Evolutionary conservation across 2,888 invertebrate genomes (phyloP).

Genomic region (Magallana nippona): DNA sequence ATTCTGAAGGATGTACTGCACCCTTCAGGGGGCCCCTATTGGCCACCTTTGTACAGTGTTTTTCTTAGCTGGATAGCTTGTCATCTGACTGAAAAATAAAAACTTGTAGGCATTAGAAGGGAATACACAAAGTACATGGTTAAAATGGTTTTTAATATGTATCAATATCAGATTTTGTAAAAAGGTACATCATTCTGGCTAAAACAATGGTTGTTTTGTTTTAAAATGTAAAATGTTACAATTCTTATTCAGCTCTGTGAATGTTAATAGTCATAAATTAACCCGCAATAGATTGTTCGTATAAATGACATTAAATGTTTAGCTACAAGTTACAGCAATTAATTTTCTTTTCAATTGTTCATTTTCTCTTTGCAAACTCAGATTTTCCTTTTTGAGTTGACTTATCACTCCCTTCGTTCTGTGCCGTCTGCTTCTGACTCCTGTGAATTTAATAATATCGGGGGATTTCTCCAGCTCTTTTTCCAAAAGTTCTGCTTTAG

Average conservation of each 20-base stretch:
- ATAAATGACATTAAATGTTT: neutral
- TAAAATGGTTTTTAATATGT: neutral
- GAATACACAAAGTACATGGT: conserved; percentile 8
- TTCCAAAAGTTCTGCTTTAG: conserved; percentile 45
- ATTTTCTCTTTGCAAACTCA: conserved; percentile 55
- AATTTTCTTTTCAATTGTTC: conserved; percentile 46
- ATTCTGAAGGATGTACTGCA: conserved; percentile 21
- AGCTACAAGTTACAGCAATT: conserved; percentile 17
- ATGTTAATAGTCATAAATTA: neutral
- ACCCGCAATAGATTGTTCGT: neutral
- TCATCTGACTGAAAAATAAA: conserved; percentile 27
- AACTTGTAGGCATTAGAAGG: conserved; percentile 24
- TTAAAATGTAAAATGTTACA: neutral
- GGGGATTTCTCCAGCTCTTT: conserved; percentile 42
- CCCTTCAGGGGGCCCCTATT: conserved; percentile 18
- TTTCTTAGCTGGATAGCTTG: neutral
- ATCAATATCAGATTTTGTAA: neutral
- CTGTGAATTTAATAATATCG: conserved; percentile 37
- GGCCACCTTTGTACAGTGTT: conserved; percentile 25
- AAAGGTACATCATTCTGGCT: neutral
- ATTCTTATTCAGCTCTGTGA: neutral
- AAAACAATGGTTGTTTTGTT: neutral
- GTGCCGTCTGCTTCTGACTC: neutral
- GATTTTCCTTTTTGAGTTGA: conserved; percentile 51
- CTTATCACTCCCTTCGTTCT: conserved; percentile 41